phyloP scores from a whole-genome alignment of 2,113 vertebrate genomes.

The Holacanthus passer region DNA sequence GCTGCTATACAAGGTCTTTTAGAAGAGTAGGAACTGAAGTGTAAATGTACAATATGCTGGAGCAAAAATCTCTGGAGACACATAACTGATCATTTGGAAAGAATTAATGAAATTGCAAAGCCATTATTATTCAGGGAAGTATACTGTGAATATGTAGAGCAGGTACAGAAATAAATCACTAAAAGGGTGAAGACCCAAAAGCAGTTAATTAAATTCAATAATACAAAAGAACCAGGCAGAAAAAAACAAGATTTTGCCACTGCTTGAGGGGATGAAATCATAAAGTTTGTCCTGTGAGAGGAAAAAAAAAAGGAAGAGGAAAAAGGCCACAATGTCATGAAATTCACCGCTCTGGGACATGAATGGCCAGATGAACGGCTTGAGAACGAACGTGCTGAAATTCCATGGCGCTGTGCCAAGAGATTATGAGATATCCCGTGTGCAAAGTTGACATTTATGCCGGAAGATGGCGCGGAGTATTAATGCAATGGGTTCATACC shows the following conservation, averaged over 20 bases:
- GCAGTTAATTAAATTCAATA: not conserved
- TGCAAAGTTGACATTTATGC: constrained; percentile 27
- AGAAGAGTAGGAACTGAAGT: not conserved
- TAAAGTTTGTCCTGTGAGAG: constrained; percentile 2
- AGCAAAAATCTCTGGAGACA: not conserved
- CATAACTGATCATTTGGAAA: not conserved
- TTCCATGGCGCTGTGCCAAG: not conserved
- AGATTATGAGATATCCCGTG: not conserved
- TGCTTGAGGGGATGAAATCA: not conserved
- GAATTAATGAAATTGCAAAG: not conserved
- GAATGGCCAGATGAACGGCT: too few relatives aligned
- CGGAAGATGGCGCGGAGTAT: constrained; percentile 5
- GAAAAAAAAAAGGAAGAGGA: not conserved
- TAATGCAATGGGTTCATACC: constrained; percentile 2
- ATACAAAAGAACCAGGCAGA: not conserved
- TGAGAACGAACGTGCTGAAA: not conserved
- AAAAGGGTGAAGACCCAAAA: not conserved
- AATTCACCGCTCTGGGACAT: not conserved
- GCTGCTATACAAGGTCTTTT: not conserved
- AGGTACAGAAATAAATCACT: not conserved
- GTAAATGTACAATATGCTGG: not conserved
- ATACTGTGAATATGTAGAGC: not conserved
- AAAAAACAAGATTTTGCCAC: not conserved
- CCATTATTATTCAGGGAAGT: not conserved
- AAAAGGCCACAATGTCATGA: constrained; percentile 30